Evolutionary conservation across 2,888 invertebrate species (phyloP).

Genomic region (Polyommatus icarus): DNA sequence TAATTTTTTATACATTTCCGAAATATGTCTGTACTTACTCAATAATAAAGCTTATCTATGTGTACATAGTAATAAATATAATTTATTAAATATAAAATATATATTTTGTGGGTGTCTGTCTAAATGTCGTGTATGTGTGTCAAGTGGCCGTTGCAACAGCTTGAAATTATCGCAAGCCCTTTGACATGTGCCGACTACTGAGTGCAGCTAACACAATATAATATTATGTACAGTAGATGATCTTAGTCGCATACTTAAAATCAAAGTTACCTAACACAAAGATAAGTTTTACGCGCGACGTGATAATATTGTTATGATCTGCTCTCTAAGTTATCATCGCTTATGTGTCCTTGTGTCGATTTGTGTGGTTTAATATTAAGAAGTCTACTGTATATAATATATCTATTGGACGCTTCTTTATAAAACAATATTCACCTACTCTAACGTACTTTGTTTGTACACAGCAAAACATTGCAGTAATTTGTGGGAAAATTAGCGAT

Average conservation of each 20-base stretch:
- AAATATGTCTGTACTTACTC: background rate
- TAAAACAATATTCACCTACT: slow-evolving; percentile 18
- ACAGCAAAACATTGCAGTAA: background rate
- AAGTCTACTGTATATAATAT: background rate
- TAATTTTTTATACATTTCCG: slow-evolving; percentile 2
- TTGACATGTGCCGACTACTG: slow-evolving; percentile 53
- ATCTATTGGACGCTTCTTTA: slow-evolving; percentile 36
- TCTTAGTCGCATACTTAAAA: no score
- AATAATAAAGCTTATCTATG: slow-evolving; percentile 33
- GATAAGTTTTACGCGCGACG: no score
- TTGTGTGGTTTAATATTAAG: background rate
- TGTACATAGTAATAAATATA: slow-evolving; percentile 37
- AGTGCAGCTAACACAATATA: background rate
- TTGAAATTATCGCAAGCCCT: slow-evolving; percentile 63
- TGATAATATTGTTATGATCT: background rate
- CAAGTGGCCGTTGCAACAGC: slow-evolving; percentile 67
- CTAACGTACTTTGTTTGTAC: slow-evolving; percentile 44
- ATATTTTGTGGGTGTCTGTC: slow-evolving; percentile 35
- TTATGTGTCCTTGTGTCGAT: background rate
- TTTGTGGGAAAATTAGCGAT: slow-evolving; percentile 9
- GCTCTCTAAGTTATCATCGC: no score
- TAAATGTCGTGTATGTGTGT: slow-evolving; percentile 60
- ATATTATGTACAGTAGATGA: background rate
- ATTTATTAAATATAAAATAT: no score
- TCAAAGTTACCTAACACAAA: no score